Evolutionary conservation across 2,797 vertebrate genomes (phyloP).

Genomic region (Ataeniobius toweri): DNA sequence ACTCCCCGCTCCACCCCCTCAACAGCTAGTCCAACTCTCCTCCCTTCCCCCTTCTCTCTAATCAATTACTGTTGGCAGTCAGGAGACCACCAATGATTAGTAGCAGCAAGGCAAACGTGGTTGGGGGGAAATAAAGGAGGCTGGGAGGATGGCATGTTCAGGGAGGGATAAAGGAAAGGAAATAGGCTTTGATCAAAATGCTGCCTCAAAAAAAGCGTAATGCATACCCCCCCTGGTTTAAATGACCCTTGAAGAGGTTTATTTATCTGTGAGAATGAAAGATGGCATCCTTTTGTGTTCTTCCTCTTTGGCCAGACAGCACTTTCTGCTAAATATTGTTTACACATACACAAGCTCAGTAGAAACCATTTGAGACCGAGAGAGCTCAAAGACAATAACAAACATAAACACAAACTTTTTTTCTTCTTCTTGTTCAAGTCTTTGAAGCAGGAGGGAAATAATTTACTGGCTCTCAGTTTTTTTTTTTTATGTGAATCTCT

Average conservation of each 20-base stretch:
- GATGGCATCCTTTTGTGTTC: conserved; percentile 51
- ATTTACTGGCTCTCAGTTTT: conserved; percentile 69
- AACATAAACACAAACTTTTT: conserved; percentile 74
- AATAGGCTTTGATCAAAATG: conserved; percentile 73
- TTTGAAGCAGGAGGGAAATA: conserved; percentile 76
- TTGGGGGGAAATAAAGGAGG: conserved; percentile 57
- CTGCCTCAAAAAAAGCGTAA: conserved; percentile 49
- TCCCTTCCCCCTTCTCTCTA: conserved; percentile 63
- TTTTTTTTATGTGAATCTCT: conserved; percentile 69
- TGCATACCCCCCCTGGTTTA: conserved; percentile 57
- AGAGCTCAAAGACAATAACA: conserved; percentile 54
- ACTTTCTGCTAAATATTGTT: conserved; percentile 47
- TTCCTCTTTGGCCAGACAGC: conserved; percentile 24
- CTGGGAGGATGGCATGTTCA: conserved; percentile 24
- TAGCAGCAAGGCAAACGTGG: conserved; percentile 70
- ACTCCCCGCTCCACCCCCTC: conserved; percentile 18
- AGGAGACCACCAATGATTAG: conserved; percentile 83
- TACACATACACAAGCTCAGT: conserved; percentile 46
- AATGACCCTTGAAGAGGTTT: conserved; percentile 65
- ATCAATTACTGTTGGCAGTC: conserved; percentile 84
- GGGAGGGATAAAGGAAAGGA: conserved; percentile 22
- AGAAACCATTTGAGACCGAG: conserved; percentile 50
- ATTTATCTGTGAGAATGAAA: conserved; percentile 64
- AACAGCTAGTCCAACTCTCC: conserved; percentile 48
- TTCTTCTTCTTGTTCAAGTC: conserved; percentile 50